phyloP scores from a whole-genome alignment of 2,113 vertebrate genomes.

The Poicephalus gulielmi region DNA sequence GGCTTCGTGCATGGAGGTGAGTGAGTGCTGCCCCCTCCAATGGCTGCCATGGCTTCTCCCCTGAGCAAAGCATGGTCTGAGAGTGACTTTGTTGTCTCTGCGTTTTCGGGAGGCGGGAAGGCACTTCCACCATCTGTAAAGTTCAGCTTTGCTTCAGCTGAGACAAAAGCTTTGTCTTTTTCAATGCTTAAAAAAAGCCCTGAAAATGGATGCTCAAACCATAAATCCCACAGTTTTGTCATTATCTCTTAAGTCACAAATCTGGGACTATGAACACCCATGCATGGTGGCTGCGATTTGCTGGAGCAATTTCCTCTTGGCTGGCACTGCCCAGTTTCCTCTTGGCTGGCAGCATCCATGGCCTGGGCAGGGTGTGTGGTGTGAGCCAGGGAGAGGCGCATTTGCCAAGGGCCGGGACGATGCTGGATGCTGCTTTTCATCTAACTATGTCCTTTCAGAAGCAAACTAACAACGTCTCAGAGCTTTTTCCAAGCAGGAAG shows the following conservation, averaged over 20 bases:
- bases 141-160: not conserved
- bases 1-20: conserved; percentile 93
- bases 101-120: accelerated
- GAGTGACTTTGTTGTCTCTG: accelerated
- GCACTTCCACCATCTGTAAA: not conserved
- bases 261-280: not conserved
- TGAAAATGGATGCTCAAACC: not conserved
- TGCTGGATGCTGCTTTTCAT: not conserved
- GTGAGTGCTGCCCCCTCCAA: not conserved
- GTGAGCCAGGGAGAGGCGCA: not conserved
- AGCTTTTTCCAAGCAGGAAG: not conserved
- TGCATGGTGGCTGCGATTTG: not conserved
- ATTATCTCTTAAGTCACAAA: not conserved
- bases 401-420: not conserved
- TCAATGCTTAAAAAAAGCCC: not conserved
- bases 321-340: not conserved
- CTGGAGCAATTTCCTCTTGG: not conserved
- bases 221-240: not conserved
- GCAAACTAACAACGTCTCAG: not conserved
- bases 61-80: accelerated
- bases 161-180: not conserved
- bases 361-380: not conserved
- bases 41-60: accelerated
- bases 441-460: not conserved
- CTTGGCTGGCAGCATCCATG: accelerated